These are phyloP conservation scores for Nomada fucata DNA, from an alignment of 2,888 invertebrate species.

Conservation along the genomic window DNA sequence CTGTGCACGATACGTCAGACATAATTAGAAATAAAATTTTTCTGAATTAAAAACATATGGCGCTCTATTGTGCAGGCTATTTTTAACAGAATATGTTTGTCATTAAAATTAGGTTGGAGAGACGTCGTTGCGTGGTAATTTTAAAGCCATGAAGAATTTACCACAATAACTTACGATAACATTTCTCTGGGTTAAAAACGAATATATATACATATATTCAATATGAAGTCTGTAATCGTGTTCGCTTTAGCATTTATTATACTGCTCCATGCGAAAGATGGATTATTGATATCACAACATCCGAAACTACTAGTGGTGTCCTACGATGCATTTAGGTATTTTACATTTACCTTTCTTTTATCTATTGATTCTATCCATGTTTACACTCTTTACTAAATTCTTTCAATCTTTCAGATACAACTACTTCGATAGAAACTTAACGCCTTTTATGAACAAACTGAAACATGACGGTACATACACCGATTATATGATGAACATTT, in stretches of 20 bases:
- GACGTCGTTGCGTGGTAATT: not conserved
- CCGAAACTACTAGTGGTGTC: constrained; percentile 87
- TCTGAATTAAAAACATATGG: not conserved
- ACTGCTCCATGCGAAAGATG: constrained; percentile 62
- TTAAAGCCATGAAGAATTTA: constrained; percentile 26
- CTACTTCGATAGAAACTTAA: constrained; percentile 86
- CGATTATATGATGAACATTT: constrained; percentile 87
- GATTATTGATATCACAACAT: constrained; percentile 79
- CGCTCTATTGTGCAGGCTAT: not conserved
- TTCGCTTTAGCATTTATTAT: constrained; percentile 51
- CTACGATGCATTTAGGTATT: constrained; percentile 88
- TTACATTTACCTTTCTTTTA: not conserved
- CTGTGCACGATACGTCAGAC: not conserved
- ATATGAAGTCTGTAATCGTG: constrained; percentile 45
- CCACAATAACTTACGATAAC: constrained; percentile 2
- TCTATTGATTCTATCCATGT: not conserved
- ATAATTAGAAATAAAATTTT: not conserved
- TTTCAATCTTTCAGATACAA: constrained; percentile 85
- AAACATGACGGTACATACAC: constrained; percentile 86
- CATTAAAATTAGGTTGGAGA: constrained; percentile 7
- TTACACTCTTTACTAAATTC: not conserved
- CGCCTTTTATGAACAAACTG: constrained; percentile 86
- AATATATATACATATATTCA: constrained; percentile 8
- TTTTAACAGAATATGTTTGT: constrained; percentile 3
- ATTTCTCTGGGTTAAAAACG: not conserved